Percentiles rank a stretch among this genome's conserved stretches.
Evolutionary conservation across 2,888 invertebrate species (phyloP).

Genomic region (Brachyptera putata): DNA sequence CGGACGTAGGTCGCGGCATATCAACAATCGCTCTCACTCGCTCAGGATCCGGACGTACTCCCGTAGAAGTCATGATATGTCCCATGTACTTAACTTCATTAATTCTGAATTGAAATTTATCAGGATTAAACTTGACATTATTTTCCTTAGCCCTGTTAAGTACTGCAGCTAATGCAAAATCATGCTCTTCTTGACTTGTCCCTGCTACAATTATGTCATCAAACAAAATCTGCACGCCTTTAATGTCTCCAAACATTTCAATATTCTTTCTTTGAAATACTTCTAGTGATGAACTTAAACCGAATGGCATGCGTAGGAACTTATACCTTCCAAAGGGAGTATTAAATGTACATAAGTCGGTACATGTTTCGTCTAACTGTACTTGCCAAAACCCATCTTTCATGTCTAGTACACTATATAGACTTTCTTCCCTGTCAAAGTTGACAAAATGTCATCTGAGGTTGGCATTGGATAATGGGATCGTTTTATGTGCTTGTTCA

Average conservation of each 20-base stretch:
- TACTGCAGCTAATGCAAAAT: constrained; percentile 21
- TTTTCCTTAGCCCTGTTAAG: not conserved
- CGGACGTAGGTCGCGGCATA: not conserved
- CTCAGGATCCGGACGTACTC: not conserved
- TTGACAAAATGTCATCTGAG: not conserved
- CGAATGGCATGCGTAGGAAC: constrained; percentile 27
- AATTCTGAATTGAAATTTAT: constrained; percentile 8
- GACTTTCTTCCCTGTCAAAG: not conserved
- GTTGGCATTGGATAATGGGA: not conserved
- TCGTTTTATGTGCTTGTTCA: constrained; percentile 11
- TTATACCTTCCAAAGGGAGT: constrained; percentile 26
- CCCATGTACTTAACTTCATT: constrained; percentile 4
- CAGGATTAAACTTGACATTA: constrained; percentile 20
- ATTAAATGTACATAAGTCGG: constrained; percentile 24
- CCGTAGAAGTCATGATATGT: not conserved
- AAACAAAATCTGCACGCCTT: constrained; percentile 24
- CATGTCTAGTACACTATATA: constrained; percentile 24
- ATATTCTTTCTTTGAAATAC: constrained; percentile 27
- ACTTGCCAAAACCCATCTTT: constrained; percentile 27
- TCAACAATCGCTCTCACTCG: not conserved
- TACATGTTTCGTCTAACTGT: constrained; percentile 15
- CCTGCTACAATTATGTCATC: constrained; percentile 31
- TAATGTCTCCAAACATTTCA: constrained; percentile 28
- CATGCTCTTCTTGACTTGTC: constrained; percentile 25
- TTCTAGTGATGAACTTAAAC: constrained; percentile 24